Base-by-base conservation (phyloP, 2,113 vertebrate species). In the Thalassoma bifasciatum region DNA sequence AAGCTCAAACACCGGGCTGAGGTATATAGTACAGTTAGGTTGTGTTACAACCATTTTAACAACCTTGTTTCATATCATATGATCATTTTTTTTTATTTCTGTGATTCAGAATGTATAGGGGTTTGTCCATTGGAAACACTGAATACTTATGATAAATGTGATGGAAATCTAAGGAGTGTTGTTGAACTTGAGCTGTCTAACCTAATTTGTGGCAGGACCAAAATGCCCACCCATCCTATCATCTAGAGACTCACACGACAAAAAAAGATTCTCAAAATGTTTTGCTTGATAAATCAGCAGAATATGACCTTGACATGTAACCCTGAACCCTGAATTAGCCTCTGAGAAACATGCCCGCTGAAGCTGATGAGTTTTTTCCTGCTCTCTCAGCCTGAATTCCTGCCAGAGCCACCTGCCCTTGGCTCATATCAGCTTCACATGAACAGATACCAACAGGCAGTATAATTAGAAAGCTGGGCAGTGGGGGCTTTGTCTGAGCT, bases 391-490 rank as follows among this genome's bases (percentile, higher is more conserved):
- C 21, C 50, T 38, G 30, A 61, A 36, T 12, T 63, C n/a, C 17
- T 46, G 53, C 38, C 50, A 26, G 30, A 21, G 53, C 50, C 72
- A 44, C 11, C 67, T 67, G 74, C 69, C 54, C 0, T 34, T 72
- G 60, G 52, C 12, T 17, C 44, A 6, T 23, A 47, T 58, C 67
- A 17, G 40, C 24, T 1, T 14, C 52, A 46, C 36, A 12, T 14
- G 46, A 38, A 2, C 72, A 30, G 30, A 75, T 37, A 16, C 66
- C 52, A 5, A 11, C 8, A 8, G 59, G 40, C 57, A 21, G 79
- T 70, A 81, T 78, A 81, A 77, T 83, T 77, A 86, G 81, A 68
- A 21, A 46, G 44, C 44, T 7, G 6, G 6, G 44, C 44, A 46
- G 44, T 17, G 6, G 17, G 17, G 7, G 14, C 34, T 71, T 63